Base-by-base conservation (phyloP, 2,797 vertebrate species). In the Spinus olivaceus region DNA sequence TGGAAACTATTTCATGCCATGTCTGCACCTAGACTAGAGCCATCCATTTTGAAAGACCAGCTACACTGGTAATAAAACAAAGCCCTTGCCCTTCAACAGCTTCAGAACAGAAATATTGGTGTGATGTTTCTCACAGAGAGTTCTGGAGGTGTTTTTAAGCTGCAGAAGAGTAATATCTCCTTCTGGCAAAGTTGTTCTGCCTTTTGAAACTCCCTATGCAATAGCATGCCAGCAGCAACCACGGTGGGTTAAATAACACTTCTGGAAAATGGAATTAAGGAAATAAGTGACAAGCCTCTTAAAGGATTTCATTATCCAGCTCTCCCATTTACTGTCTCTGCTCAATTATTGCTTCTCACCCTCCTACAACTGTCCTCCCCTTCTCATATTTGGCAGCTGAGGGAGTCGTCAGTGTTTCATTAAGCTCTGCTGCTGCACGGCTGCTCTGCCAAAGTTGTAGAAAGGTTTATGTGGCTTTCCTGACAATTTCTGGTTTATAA, bases 331-430 rank as follows among this genome's bases (percentile, higher is more conserved):
- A 78, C 78, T 88, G 83, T 87, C 89, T 74, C 57, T 4, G 63
- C 81, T 84, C 83, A 84, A 32, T 92, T 90, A 81, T 10, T 95
- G 57, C 94, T 84, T 90, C 60, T 90, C 86, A 90, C 1, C 81
- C 94, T 95, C 90, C 92, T 88, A 81, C 94, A 79, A 76, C 67
- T 39, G 63, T 92, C 86, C 94, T 96, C 92, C 90, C 73, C 54
- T 70, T 56, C 90, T 95, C 90, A 32, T 24, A 80, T 81, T 60
- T 90, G 96, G 93, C 92, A 95, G 39, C 83, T 7, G 60, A 77
- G 86, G 90, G 92, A 90, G 92, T 64, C 8, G 4, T 65, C 73
- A 56, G 80, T 11, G 70, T 90, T 88, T 86, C 92, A 86, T 81
- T 86, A 94, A 90, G 80, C 59, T 54, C 76, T 78, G 87, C 88